phyloP scores from a whole-genome alignment of 2,888 invertebrate genomes.

The Cosmopolites sordidus region DNA sequence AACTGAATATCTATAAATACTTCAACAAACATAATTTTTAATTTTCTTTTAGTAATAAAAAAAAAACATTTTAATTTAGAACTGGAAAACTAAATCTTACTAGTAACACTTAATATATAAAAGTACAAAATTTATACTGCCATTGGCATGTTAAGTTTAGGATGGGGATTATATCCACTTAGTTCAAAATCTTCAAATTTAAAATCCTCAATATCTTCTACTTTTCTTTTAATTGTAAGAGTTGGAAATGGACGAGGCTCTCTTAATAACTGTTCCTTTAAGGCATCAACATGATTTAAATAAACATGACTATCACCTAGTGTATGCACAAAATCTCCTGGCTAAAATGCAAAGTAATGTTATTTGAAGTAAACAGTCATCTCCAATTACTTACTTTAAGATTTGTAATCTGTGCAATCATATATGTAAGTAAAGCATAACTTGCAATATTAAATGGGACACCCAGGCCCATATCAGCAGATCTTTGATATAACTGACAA shows the following conservation, averaged over 20 bases:
- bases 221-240: conserved; percentile 68
- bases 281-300: conserved; percentile 78
- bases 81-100: too few species aligned
- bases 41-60: too few species aligned
- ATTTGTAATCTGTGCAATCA: conserved; percentile 94
- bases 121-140: conserved; percentile 33
- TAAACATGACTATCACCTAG: conserved; percentile 96
- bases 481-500: conserved; percentile 91
- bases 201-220: conserved; percentile 83
- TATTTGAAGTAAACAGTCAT: too few species aligned
- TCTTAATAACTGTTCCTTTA: conserved; percentile 75
- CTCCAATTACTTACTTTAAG: conserved; percentile 75
- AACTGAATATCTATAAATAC: too few species aligned
- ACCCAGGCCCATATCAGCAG: conserved; percentile 97
- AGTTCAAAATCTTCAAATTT: conserved; percentile 80
- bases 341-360: too few species aligned
- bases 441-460: conserved; percentile 98
- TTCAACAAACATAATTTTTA: too few species aligned
- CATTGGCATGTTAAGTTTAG: conserved; percentile 60
- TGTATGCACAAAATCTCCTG: conserved; percentile 91
- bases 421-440: conserved; percentile 87
- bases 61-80: too few species aligned
- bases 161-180: conserved; percentile 79
- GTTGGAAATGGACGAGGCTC: conserved; percentile 79
- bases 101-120: background rate